Evolutionary conservation across 2,113 vertebrate genomes (phyloP), one percentile per base, ranked within the genome.

Genomic region (Macrotis lagotis): DNA sequence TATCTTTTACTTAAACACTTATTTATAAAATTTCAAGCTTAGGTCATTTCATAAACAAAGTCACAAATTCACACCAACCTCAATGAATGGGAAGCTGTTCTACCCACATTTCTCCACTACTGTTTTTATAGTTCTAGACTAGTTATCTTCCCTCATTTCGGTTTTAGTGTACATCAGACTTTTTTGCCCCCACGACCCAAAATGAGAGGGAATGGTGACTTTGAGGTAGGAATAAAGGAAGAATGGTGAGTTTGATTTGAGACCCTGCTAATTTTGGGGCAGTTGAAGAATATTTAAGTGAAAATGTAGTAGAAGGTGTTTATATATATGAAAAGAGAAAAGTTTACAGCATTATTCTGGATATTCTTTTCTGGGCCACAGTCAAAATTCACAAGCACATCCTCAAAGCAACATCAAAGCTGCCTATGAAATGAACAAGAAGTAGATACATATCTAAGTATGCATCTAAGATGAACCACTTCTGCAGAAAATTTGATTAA

Each of bases 401-500:
- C 90, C n/a, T 90, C 89, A 50, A 48, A 90, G 44, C 91, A 97
- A 94, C 25, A 95, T 93, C 96, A 91, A 49, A 93, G 93, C 91
- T 92, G 94, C 48, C 96, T 95, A 50, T 92, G 90, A 97, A 97
- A 96, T 91, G 92, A 97, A 97, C 91, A 96, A 96, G 97, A 83
- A 95, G 52, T 94, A 97, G 96, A 95, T 47, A 90, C 0, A 31
- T 91, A 95, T 93, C 92, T 97, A 97, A 96, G 96, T 91, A 96
- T 96, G 90, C 90, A 97, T 91, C 25, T 92, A 53, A 97, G 93
- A 91, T 94, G 94, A 94, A 96, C 96, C 90, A 96, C 97, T 94
- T 96, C 31, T 96, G 94, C 95, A 93, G 97, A 97, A 97, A 97
- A 98, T 94, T 96, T 95, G 98, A 97, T 97, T 96, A 97, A 96